Percentiles rank a stretch among this genome's conserved stretches.
Conservation (phyloP, 2,888 invertebrate genomes). For the Diabrotica balteata region DNA sequence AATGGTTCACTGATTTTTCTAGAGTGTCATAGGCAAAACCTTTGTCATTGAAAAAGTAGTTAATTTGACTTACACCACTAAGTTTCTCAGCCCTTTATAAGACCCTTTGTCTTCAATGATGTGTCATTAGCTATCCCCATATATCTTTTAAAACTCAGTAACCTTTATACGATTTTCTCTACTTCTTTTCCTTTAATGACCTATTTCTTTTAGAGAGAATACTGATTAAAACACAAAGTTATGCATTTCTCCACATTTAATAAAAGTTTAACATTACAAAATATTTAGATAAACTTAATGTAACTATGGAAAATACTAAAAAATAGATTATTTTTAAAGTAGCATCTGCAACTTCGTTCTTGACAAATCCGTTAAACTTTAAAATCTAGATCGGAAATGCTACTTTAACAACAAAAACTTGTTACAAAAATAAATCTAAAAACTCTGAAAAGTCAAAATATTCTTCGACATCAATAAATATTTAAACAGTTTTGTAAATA, state of each 20-base stretch:
- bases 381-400: conserved; percentile 10
- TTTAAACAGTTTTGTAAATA: conserved; percentile 13
- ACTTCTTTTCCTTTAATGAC: no score
- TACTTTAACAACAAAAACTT: conserved; percentile 19
- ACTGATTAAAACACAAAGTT: no score
- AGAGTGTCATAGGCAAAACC: no score
- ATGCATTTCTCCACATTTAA: conserved; percentile 32
- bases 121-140: no score
- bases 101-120: no score
- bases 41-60: no score
- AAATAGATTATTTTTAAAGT: conserved; percentile 22
- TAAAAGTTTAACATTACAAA: conserved; percentile 35
- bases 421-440: conserved; percentile 26
- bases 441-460: conserved; percentile 21
- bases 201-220: no score
- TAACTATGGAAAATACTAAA: conserved; percentile 27
- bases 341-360: conserved; percentile 13
- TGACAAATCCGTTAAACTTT: conserved; percentile 6
- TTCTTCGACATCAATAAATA: conserved; percentile 8
- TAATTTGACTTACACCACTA: no score
- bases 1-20: no score
- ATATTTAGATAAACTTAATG: conserved; percentile 30
- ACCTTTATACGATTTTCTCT: no score
- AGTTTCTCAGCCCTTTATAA: no score
- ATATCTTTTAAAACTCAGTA: no score